Evolutionary conservation across 2,113 vertebrate genomes (phyloP).

Genomic region (Gnathonemus echidnorhynchus): DNA sequence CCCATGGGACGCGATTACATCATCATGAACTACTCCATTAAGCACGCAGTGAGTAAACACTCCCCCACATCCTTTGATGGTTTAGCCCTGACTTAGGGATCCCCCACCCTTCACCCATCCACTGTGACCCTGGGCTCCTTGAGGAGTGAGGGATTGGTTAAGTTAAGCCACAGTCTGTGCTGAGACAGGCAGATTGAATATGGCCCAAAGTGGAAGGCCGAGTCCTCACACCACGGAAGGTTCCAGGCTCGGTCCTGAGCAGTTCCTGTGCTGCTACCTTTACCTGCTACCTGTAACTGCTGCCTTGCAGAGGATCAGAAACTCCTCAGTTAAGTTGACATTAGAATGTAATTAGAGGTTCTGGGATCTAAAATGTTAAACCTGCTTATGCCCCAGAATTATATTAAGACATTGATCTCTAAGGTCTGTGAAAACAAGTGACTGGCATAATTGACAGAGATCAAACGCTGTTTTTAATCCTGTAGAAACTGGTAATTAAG

Average conservation of each 20-base stretch:
- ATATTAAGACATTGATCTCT: not conserved
- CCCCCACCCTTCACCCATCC: not conserved
- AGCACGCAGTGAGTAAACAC: slow-evolving; percentile 72
- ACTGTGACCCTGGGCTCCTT: not conserved
- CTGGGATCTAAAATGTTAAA: not conserved
- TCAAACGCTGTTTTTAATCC: not conserved
- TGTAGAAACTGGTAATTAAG: not conserved
- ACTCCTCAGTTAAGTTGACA: not conserved
- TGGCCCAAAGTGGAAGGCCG: not conserved
- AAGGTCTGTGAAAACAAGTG: not conserved
- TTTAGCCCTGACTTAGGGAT: not conserved
- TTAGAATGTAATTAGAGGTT: slow-evolving; percentile 1
- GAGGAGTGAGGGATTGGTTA: not conserved
- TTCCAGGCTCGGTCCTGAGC: not conserved
- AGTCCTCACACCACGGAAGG: not conserved
- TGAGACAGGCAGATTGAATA: not conserved
- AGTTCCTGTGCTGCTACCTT: not conserved
- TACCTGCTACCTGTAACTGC: not conserved
- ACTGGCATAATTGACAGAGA: not conserved
- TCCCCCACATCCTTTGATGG: not conserved
- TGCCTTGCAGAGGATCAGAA: not conserved
- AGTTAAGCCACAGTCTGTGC: not conserved
- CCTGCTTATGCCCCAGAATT: not conserved
- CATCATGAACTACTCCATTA: slow-evolving; percentile 98
- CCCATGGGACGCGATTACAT: slow-evolving; percentile 87